Evolutionary conservation across 1,140 invertebrate species (phyloP).

Genomic region (Drosophila nasuta): DNA sequence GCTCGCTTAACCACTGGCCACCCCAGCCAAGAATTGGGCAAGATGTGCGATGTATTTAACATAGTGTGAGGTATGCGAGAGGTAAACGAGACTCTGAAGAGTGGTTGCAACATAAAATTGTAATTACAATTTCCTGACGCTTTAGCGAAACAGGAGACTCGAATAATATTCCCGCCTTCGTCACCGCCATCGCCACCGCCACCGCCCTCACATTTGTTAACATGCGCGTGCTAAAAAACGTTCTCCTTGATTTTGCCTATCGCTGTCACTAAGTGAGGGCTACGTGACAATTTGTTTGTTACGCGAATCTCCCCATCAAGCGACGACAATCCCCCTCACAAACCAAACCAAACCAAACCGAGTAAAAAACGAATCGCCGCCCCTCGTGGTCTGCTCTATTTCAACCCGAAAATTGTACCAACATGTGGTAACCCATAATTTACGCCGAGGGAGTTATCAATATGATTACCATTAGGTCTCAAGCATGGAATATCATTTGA

Average conservation of each 20-base stretch:
- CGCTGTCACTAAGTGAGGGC: constrained; percentile 58
- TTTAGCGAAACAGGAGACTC: constrained; percentile 14
- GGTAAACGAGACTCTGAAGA: constrained; percentile 26
- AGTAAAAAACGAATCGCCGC: constrained; percentile 68
- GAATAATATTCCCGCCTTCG: not conserved
- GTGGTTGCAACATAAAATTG: constrained; percentile 78
- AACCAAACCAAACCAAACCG: constrained; percentile 1
- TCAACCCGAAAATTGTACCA: constrained; percentile 63
- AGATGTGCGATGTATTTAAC: constrained; percentile 26
- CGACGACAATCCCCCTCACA: constrained; percentile 44
- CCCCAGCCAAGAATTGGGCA: constrained; percentile 60
- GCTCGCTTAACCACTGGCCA: constrained; percentile 78
- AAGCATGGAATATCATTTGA: constrained; percentile 21
- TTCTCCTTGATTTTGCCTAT: constrained; percentile 54
- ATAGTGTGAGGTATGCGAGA: not conserved
- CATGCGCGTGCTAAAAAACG: constrained; percentile 68
- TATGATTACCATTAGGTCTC: constrained; percentile 53
- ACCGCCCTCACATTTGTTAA: constrained; percentile 35
- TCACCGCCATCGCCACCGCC: not conserved
- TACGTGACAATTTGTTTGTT: constrained; percentile 81
- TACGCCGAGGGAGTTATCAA: constrained; percentile 77
- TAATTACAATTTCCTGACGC: constrained; percentile 73
- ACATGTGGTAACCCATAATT: constrained; percentile 83
- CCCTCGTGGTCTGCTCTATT: constrained; percentile 45
- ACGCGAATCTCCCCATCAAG: constrained; percentile 66